These are phyloP conservation scores for Micromesistius poutassou DNA, from an alignment of 2,797 vertebrate genomes.

Conservation along the genomic window DNA sequence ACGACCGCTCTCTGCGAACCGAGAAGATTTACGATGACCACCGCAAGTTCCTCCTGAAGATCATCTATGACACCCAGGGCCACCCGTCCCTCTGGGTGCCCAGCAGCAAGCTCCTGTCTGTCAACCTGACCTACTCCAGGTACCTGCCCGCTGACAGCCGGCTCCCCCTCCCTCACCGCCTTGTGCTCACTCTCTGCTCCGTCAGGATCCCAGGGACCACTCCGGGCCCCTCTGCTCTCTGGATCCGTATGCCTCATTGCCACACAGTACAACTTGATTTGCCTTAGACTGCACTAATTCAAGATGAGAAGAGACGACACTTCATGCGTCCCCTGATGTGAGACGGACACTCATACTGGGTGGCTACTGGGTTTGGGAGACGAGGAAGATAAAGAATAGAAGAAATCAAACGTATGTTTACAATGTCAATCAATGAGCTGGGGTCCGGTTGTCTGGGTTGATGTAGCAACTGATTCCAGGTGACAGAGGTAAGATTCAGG, in stretches of 20 bases:
- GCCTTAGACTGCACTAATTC: not conserved
- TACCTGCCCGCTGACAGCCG: slow-evolving; percentile 19
- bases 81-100: slow-evolving; percentile 95
- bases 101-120: slow-evolving; percentile 93
- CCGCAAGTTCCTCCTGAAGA: slow-evolving; percentile 94
- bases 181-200: not conserved
- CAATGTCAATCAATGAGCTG: not conserved
- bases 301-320: not conserved
- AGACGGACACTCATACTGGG: not conserved
- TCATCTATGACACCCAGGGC: slow-evolving; percentile 89
- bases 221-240: not conserved
- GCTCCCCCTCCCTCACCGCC: not conserved
- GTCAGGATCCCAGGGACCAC: not conserved
- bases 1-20: slow-evolving; percentile 87
- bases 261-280: not conserved
- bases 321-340: not conserved
- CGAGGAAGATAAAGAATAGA: not conserved
- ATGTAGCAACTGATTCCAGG: not conserved
- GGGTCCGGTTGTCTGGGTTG: not conserved
- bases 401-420: not conserved
- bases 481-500: not conserved
- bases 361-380: not conserved
- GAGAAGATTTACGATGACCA: slow-evolving; percentile 99
- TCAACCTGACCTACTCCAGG: slow-evolving; percentile 93
- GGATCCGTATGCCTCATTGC: not conserved